These are phyloP conservation scores for Bujurquina vittata DNA, from an alignment of 2,113 vertebrate genomes.

Conservation along the genomic window DNA sequence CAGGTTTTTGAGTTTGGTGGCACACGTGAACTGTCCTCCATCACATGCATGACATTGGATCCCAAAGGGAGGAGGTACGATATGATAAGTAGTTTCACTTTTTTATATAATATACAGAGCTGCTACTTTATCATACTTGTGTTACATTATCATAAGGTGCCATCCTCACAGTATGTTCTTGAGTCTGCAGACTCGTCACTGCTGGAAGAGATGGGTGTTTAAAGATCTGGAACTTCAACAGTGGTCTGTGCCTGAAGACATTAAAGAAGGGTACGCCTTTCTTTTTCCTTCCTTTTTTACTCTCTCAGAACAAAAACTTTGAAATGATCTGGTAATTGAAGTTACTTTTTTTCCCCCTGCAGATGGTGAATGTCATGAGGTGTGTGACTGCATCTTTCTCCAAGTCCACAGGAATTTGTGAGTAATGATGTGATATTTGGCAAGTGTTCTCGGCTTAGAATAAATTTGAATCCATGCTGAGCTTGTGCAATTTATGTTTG, in stretches of 20 bases:
- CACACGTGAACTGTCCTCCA: conserved; percentile 60
- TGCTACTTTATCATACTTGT: background rate
- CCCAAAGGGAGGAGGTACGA: conserved; percentile 78
- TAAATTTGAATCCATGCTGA: conserved; percentile 35
- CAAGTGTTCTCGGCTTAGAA: conserved; percentile 11
- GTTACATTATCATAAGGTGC: background rate
- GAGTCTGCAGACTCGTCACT: conserved; percentile 75
- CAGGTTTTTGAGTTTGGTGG: conserved; percentile 80
- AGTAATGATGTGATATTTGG: conserved; percentile 59
- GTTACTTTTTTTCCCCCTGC: background rate
- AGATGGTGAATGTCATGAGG: conserved; percentile 75
- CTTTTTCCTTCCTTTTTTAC: background rate
- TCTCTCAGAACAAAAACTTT: background rate
- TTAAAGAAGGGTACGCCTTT: conserved; percentile 69
- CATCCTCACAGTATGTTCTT: background rate
- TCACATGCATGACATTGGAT: conserved; percentile 83
- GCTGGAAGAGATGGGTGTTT: conserved; percentile 80
- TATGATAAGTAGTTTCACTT: background rate
- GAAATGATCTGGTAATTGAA: background rate
- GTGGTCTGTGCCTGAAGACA: conserved; percentile 70
- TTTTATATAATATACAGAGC: background rate
- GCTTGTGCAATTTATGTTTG: conserved; percentile 51
- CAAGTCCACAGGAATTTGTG: conserved; percentile 81
- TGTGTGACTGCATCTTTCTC: conserved; percentile 80
- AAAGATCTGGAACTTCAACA: conserved; percentile 82